Percentiles rank a stretch among this genome's conserved stretches.
Evolutionary conservation across 2,113 vertebrate genomes (phyloP).

Genomic region (Chamaea fasciata): DNA sequence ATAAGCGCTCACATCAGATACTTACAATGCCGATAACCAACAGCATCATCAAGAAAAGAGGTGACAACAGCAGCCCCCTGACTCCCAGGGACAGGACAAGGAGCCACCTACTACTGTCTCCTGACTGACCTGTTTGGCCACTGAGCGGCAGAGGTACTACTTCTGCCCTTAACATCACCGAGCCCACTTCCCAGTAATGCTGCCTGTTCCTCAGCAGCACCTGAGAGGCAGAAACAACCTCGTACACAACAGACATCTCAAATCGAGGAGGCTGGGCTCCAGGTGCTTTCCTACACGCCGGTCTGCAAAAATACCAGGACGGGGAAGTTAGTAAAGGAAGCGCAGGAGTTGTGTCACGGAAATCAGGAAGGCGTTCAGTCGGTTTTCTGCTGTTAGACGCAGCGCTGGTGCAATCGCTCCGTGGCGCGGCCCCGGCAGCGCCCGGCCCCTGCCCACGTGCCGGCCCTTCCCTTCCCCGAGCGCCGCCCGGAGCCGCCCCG

Average conservation of each 20-base stretch:
- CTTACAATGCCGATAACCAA: background rate
- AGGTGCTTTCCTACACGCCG: accelerated
- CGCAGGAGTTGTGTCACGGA: accelerated
- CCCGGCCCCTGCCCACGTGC: background rate
- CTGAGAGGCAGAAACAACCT: accelerated
- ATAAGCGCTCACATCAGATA: accelerated
- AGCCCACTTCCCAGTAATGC: background rate
- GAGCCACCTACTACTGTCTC: background rate
- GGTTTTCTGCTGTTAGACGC: accelerated
- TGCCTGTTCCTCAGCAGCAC: background rate
- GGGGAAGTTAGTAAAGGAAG: background rate
- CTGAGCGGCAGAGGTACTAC: background rate
- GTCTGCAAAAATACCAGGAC: accelerated
- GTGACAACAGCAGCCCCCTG: background rate
- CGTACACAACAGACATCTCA: accelerated
- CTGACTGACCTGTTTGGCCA: background rate
- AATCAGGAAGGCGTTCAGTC: background rate
- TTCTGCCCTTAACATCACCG: background rate
- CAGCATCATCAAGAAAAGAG: accelerated
- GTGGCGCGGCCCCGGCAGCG: background rate
- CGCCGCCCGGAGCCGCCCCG: accelerated
- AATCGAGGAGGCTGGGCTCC: too few species aligned
- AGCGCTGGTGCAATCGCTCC: background rate
- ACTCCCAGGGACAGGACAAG: background rate
- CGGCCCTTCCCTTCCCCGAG: background rate